Evolutionary conservation across 1,140 invertebrate species (phyloP), one percentile per base, ranked within the genome.

Genomic region (Vanessa atalanta): DNA sequence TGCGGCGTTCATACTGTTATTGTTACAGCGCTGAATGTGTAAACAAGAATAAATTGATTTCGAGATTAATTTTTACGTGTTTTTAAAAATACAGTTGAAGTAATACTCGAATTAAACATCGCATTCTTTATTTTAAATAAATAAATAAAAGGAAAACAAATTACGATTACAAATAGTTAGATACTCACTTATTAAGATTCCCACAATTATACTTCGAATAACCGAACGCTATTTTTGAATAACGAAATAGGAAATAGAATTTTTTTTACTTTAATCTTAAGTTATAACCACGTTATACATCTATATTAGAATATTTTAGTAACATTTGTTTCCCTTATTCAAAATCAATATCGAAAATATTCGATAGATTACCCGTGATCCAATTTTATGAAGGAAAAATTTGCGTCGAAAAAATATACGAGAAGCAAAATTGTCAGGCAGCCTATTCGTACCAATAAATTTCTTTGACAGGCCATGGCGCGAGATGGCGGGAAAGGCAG

Each of bases 401-500:
- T 73, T 66, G 47, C 63, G 14, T 12, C 26, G 50, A 55, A 65
- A 53, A 70, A 53, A 73, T 75, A 70, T 63, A 53, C 51, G 60
- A 69, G 71, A 70, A 53, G 76, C 73, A 63, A 78, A 77, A 75
- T 77, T 68, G 71, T 76, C 75, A 75, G 66, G 57, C 57, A 31
- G 67, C 70, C 72, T 75, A 84, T 81, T 74, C 70, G 68, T 81
- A 79, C 78, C 79, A 81, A 86, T 81, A 86, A 84, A 84, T 86
- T 81, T 75, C 26, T 72, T 68, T 70, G 81, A 84, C 83, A 78
- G 76, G 71, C 67, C 73, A 48, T 55, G 65, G 63, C 70, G 48
- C 65, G 72, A 55, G 67, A 80, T 70, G 77, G 76, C 70, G 77
- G 75, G 67, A 78, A 76, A 65, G 70, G 73, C 70, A 75, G 64